Conservation (phyloP, 2,113 vertebrate species). For the Bombycilla garrulus region DNA sequence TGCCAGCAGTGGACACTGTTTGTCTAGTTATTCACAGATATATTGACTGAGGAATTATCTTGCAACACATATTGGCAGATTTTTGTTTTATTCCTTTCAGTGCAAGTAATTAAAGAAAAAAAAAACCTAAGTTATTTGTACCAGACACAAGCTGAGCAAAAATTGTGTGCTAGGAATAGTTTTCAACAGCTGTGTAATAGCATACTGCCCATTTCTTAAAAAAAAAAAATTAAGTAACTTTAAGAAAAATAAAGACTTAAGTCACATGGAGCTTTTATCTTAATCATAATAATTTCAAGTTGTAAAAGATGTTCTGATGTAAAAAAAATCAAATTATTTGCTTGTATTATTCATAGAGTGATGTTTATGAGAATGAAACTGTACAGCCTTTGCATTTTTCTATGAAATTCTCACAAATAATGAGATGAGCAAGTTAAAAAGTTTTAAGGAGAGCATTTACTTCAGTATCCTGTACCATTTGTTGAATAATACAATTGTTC, state of each 20-base stretch:
- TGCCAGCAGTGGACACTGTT: slow-evolving; percentile 84
- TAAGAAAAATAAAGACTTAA: not conserved
- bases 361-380: not conserved
- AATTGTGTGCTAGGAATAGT: not conserved
- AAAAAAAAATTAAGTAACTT: not conserved
- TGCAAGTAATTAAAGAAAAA: not conserved
- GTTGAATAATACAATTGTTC: not conserved
- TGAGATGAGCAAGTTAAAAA: not conserved
- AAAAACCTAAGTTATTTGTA: not conserved
- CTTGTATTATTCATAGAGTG: not conserved
- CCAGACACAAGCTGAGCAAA: not conserved
- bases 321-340: not conserved
- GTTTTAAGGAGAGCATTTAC: not conserved
- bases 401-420: not conserved
- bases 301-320: not conserved
- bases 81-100: not conserved
- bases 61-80: not conserved
- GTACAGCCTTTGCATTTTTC: not conserved
- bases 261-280: not conserved
- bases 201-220: not conserved
- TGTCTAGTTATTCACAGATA: slow-evolving; percentile 68
- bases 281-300: not conserved
- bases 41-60: not conserved
- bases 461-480: not conserved
- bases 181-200: not conserved